Conservation (phyloP, 2,797 vertebrate species). For the Capromys pilorides region DNA sequence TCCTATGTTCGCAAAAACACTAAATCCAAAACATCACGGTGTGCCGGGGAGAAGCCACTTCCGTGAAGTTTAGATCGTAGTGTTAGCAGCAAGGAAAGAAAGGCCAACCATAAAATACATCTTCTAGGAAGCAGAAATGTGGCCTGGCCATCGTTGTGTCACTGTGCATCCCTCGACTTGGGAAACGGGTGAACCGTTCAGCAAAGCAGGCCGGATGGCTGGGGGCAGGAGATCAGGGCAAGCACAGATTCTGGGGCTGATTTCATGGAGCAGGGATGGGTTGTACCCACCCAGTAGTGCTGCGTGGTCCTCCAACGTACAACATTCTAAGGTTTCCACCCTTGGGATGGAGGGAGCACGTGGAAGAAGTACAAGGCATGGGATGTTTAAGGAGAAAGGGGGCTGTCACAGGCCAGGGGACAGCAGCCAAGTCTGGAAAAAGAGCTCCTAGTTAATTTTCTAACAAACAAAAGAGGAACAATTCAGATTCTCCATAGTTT, state of each 20-base stretch:
- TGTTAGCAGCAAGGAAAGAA: not conserved
- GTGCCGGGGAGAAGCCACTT: not conserved
- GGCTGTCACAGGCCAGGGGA: not conserved
- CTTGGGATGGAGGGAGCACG: not conserved
- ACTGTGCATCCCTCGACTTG: not conserved
- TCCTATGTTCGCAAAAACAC: not conserved
- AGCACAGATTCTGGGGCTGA: not conserved
- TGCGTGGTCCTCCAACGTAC: not conserved
- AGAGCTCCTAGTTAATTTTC: not conserved
- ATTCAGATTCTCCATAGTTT: not conserved
- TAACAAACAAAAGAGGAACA: not conserved
- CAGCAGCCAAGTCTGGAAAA: not conserved
- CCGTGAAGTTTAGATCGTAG: not conserved
- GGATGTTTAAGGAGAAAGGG: not conserved
- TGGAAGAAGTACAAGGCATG: not conserved
- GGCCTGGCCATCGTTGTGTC: not conserved
- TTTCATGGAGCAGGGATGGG: not conserved
- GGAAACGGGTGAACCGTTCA: not conserved
- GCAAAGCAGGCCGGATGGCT: not conserved
- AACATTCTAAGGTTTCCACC: no score
- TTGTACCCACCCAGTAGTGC: not conserved
- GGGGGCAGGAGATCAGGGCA: not conserved
- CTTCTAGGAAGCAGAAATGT: conserved; percentile 9
- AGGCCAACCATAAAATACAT: not conserved
- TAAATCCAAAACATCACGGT: not conserved